Conservation (phyloP, 2,888 invertebrate genomes). For the Monochamus alternatus region DNA sequence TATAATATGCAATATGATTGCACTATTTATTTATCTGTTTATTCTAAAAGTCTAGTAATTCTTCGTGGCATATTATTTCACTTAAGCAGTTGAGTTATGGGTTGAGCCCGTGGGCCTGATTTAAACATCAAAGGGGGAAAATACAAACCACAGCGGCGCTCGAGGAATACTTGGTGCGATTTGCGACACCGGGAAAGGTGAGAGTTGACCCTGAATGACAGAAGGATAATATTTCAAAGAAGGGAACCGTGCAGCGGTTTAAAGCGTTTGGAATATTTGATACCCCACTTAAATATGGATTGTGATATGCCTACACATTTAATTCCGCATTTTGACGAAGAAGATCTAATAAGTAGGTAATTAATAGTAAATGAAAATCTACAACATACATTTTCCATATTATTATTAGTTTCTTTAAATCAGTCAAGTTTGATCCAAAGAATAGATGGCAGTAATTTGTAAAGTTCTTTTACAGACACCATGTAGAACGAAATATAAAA, state of each 20-base stretch:
- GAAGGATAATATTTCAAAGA: not conserved
- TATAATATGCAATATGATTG: too few relatives aligned
- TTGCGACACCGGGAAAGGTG: not conserved
- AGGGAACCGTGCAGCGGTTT: not conserved
- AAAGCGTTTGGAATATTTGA: not conserved
- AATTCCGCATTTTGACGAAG: too few relatives aligned
- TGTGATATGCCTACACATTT: not conserved
- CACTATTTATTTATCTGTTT: too few relatives aligned
- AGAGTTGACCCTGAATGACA: not conserved
- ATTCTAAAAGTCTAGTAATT: too few relatives aligned
- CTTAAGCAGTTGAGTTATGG: not conserved
- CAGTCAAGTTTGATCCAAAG: too few relatives aligned
- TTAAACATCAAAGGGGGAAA: not conserved
- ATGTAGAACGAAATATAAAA: too few relatives aligned
- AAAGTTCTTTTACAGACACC: too few relatives aligned
- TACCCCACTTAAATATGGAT: not conserved
- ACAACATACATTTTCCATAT: too few relatives aligned
- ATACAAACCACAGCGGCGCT: not conserved
- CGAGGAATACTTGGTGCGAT: not conserved
- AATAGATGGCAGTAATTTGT: too few relatives aligned
- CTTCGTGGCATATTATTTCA: not conserved
- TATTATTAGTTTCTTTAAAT: too few relatives aligned
- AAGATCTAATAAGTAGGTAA: too few relatives aligned
- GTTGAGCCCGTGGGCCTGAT: not conserved
- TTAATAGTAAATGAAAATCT: too few relatives aligned